Evolutionary conservation across 2,113 vertebrate species (phyloP), one percentile per base, ranked within the genome.

Genomic region (Callorhinus ursinus): DNA sequence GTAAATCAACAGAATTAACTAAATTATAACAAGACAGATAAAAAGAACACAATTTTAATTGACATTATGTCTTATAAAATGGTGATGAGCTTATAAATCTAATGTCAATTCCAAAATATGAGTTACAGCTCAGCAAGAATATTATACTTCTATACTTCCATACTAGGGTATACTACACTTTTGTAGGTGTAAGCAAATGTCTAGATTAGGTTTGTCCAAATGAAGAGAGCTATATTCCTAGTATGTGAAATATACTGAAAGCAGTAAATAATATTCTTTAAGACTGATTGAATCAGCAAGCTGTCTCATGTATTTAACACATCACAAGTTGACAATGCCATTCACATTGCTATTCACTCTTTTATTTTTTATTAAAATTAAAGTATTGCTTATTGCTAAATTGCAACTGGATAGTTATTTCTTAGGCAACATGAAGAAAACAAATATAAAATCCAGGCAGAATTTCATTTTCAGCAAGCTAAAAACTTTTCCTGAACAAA

Each of bases 401-500:
- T 53, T 93, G n/a, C 65, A 95, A 96, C 36, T 89, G 92, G 28
- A 81, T 46, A 93, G n/a, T 3, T 57, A 74, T n/a, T 69, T 83
- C 77, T 97, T 87, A 95, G 55, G 53, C 31, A 97, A 85, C 7
- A 91, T 46, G 9, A 96, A 95, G 65, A 84, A 93, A 55, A 90
- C 69, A 83, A 87, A 90, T 81, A 93, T 42, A 93, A 95, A 93
- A 95, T 39, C 8, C 33, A 93, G 53, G 7, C 1, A 90, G 31
- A 96, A 83, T 93, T 97, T 93, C 61, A 89, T 59, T 95, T 93
- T 92, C 15, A 39, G 26, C 46, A 82, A 84, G 15, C 24, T 95
- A 46, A 90, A 97, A 90, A 18, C 14, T 79, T 69, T 96, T 86
- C 42, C 80, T 94, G 36, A 90, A 94, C 22, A 81, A 94, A 97